A percentile compares a stretch with the other conserved stretches of the same genome.
Conservation (phyloP, 2,797 vertebrate species). For the Cichlasoma orientale region DNA sequence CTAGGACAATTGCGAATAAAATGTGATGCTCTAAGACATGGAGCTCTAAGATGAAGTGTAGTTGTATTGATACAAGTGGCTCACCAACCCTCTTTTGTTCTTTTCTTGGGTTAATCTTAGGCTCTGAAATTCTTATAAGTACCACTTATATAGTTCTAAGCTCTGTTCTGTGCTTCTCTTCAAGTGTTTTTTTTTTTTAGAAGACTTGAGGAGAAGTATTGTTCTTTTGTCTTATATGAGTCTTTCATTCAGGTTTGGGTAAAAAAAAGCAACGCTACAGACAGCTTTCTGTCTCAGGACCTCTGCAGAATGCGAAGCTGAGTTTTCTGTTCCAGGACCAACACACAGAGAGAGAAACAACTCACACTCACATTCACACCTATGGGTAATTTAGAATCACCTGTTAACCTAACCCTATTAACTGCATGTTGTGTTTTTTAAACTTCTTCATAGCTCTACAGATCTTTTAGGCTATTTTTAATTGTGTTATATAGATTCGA, state of each 20-base stretch:
- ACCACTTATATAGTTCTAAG: background rate
- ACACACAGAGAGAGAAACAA: too few species aligned
- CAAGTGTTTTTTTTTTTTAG: background rate
- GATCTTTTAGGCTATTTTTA: background rate
- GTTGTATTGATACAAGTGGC: background rate
- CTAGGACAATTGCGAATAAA: slow-evolving; percentile 31
- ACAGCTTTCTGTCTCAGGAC: background rate
- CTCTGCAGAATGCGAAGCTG: background rate
- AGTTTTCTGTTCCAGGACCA: rapidly evolving
- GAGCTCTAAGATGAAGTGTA: slow-evolving; percentile 13
- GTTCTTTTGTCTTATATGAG: background rate
- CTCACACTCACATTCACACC: too few species aligned
- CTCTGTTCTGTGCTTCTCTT: background rate
- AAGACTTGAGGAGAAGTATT: background rate
- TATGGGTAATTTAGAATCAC: too few species aligned
- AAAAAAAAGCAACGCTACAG: background rate
- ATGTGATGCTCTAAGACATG: slow-evolving; percentile 29
- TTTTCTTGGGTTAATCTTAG: background rate
- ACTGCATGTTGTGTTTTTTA: background rate
- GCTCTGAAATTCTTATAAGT: slow-evolving; percentile 3
- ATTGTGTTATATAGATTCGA: background rate
- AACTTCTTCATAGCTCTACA: background rate
- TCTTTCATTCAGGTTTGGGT: background rate
- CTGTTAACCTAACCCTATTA: too few species aligned
- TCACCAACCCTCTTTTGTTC: background rate